phyloP scores from a whole-genome alignment of 2,888 invertebrate species.

The Zele albiditarsus region DNA sequence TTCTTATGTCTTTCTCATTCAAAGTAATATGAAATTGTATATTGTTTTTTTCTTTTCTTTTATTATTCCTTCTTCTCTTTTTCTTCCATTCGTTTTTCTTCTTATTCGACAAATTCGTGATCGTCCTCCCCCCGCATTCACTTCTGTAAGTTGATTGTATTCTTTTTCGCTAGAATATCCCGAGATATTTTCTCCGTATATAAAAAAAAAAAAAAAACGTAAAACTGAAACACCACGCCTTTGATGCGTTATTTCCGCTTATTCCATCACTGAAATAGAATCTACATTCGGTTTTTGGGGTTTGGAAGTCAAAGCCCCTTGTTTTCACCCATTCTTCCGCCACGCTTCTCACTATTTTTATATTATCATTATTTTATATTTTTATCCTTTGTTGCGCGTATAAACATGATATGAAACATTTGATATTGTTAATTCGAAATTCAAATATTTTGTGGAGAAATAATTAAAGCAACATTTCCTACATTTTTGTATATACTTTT shows the following conservation, averaged over 20 bases:
- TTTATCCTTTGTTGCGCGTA: neutral
- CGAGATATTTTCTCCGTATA: constrained; percentile 17
- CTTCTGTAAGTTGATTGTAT: constrained; percentile 13
- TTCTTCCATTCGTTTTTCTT: neutral
- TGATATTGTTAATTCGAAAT: too few relatives aligned
- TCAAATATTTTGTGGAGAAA: too few relatives aligned
- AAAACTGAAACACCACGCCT: constrained; percentile 11
- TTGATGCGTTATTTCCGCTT: constrained; percentile 36
- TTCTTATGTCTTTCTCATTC: neutral
- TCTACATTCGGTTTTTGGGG: constrained; percentile 23
- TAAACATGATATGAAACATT: neutral
- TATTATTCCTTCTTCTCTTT: neutral
- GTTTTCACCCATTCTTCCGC: constrained; percentile 10
- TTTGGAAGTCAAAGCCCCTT: constrained; percentile 1
- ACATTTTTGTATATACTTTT: too few relatives aligned
- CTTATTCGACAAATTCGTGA: neutral
- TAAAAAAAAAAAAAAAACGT: neutral
- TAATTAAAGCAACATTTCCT: too few relatives aligned
- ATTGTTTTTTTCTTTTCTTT: neutral
- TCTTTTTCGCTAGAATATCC: neutral
- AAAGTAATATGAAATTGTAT: neutral
- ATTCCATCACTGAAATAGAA: constrained; percentile 29
- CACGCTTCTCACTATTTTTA: constrained; percentile 6
- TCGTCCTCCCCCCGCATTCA: neutral
- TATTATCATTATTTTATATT: neutral